These are phyloP conservation scores for Noctua janthina DNA, from an alignment of 2,888 invertebrate genomes.

Conservation along the genomic window DNA sequence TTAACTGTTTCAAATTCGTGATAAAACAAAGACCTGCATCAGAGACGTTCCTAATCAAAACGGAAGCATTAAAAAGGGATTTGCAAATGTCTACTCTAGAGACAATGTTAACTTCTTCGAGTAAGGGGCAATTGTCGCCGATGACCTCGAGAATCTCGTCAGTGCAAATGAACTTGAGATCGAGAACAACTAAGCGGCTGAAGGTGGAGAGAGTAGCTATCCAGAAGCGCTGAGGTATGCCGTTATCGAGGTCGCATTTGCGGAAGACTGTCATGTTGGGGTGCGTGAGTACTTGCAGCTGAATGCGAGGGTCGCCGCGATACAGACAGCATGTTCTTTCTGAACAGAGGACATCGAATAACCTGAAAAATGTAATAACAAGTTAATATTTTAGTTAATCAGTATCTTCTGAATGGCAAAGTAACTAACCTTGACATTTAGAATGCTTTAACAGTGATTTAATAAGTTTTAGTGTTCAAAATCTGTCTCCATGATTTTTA, in stretches of 20 bases:
- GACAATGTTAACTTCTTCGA: constrained; percentile 88
- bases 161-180: constrained; percentile 88
- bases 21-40: constrained; percentile 84
- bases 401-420: constrained; percentile 19
- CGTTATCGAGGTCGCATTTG: constrained; percentile 86
- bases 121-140: constrained; percentile 80
- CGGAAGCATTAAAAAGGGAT: constrained; percentile 87
- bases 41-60: constrained; percentile 86
- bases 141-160: constrained; percentile 87
- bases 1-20: constrained; percentile 82
- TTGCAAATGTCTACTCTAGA: constrained; percentile 87
- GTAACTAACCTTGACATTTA: constrained; percentile 2
- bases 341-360: constrained; percentile 89
- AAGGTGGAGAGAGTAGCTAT: constrained; percentile 81
- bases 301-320: constrained; percentile 85
- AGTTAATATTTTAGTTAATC: constrained; percentile 44
- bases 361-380: constrained; percentile 80
- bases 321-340: constrained; percentile 85
- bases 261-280: constrained; percentile 86
- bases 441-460: neutral
- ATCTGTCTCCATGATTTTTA: constrained; percentile 30
- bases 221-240: constrained; percentile 86
- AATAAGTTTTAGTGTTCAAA: neutral
- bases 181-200: constrained; percentile 82
- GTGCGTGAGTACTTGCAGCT: constrained; percentile 85